These are phyloP conservation scores for Sebastes hubbsi DNA, from an alignment of 2,797 vertebrate species.

Conservation along the genomic window DNA sequence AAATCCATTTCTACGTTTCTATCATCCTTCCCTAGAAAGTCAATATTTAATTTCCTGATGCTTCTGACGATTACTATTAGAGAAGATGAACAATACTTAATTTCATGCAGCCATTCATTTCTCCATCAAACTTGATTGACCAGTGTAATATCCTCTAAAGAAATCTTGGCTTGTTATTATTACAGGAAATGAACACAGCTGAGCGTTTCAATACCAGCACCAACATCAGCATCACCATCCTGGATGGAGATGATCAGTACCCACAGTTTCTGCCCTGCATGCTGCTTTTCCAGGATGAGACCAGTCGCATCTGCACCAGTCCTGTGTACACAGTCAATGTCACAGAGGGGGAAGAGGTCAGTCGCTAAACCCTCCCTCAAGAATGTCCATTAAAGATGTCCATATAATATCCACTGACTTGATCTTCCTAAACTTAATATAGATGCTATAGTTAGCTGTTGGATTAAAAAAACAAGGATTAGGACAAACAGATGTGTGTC, in stretches of 20 bases:
- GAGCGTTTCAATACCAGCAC: constrained; percentile 79
- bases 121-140: background rate
- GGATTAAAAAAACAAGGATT: background rate
- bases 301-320: constrained; percentile 78
- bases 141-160: background rate
- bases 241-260: constrained; percentile 87
- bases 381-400: background rate
- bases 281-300: constrained; percentile 69
- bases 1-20: background rate
- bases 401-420: background rate
- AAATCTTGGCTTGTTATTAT: background rate
- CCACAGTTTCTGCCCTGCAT: constrained; percentile 86
- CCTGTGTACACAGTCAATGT: constrained; percentile 82
- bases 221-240: constrained; percentile 73
- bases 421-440: background rate
- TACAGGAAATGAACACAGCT: constrained; percentile 81
- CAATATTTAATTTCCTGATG: background rate
- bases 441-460: background rate
- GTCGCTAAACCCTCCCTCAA: background rate
- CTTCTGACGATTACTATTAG: background rate
- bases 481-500: background rate
- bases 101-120: background rate
- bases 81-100: background rate
- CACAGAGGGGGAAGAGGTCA: constrained; percentile 82
- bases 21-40: background rate